phyloP scores from a whole-genome alignment of 1,140 invertebrate genomes.

The Halyomorpha halys region DNA sequence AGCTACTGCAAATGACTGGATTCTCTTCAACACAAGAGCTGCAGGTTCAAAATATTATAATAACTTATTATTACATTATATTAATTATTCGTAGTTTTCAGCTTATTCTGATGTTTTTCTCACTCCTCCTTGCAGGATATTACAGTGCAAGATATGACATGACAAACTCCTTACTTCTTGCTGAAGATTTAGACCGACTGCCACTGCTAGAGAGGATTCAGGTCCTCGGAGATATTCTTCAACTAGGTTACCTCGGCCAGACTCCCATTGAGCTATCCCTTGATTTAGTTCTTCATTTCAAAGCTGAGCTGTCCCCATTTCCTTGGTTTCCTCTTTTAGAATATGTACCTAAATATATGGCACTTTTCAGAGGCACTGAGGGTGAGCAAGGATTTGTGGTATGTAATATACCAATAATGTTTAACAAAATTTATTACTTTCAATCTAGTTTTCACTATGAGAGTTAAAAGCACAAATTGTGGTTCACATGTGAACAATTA shows the following conservation, averaged over 20 bases:
- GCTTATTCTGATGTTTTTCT: background rate
- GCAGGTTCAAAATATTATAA: conserved; percentile 34
- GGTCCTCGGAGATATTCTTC: conserved; percentile 65
- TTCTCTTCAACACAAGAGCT: conserved; percentile 49
- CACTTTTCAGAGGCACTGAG: background rate
- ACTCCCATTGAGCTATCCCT: conserved; percentile 13
- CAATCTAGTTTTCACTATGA: no score
- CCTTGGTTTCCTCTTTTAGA: conserved; percentile 19
- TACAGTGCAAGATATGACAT: conserved; percentile 63
- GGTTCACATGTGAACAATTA: no score
- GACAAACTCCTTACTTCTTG: conserved; percentile 40
- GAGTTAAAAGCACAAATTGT: no score
- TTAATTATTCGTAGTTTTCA: no score
- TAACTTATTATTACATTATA: background rate
- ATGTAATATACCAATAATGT: background rate
- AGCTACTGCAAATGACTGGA: conserved; percentile 40
- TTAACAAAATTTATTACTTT: no score
- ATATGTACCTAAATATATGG: conserved; percentile 4
- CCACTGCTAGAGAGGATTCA: conserved; percentile 51
- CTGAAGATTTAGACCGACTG: conserved; percentile 13
- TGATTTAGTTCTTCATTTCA: conserved; percentile 15
- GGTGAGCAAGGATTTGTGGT: background rate
- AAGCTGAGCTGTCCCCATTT: conserved; percentile 12
- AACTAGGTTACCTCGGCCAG: conserved; percentile 42
- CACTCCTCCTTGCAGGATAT: conserved; percentile 41